Evolutionary conservation across 2,888 invertebrate genomes (phyloP).

Genomic region (Galeruca laticollis): DNA sequence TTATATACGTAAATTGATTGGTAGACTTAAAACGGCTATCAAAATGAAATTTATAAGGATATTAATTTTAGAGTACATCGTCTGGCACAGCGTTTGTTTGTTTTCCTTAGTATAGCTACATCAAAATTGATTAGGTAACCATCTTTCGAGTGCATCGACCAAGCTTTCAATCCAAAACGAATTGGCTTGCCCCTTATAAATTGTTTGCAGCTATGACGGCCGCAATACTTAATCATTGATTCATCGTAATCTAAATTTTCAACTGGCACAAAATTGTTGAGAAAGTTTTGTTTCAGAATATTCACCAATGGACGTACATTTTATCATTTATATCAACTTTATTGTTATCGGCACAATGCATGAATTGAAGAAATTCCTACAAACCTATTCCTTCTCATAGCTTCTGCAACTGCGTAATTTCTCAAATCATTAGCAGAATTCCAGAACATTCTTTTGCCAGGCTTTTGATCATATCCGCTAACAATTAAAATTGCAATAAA

Average conservation of each 20-base stretch:
- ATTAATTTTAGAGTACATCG: constrained; percentile 10
- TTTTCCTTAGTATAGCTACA: constrained; percentile 45
- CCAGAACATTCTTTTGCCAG: constrained; percentile 28
- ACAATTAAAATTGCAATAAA: constrained; percentile 28
- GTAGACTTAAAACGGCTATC: constrained; percentile 34
- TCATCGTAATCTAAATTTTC: too few relatives aligned
- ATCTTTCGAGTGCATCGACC: constrained; percentile 47
- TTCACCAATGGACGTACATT: constrained; percentile 49
- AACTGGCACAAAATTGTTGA: too few relatives aligned
- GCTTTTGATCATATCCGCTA: constrained; percentile 14
- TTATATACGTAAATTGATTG: constrained; percentile 26
- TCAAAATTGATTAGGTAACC: constrained; percentile 46
- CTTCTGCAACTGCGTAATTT: constrained; percentile 40
- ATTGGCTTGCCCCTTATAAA: constrained; percentile 50
- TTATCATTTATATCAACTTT: constrained; percentile 47
- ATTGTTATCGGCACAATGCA: constrained; percentile 45
- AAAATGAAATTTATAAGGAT: constrained; percentile 31
- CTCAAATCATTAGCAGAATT: constrained; percentile 39
- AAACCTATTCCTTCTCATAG: constrained; percentile 44
- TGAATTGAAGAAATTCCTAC: constrained; percentile 37
- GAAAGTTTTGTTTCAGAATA: too few relatives aligned
- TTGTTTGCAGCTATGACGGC: too few relatives aligned
- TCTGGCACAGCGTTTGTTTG: constrained; percentile 17
- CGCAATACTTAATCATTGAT: too few relatives aligned
- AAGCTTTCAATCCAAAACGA: constrained; percentile 39